Conservation (phyloP, 2,113 vertebrate genomes). For the Apaloderma vittatum region DNA sequence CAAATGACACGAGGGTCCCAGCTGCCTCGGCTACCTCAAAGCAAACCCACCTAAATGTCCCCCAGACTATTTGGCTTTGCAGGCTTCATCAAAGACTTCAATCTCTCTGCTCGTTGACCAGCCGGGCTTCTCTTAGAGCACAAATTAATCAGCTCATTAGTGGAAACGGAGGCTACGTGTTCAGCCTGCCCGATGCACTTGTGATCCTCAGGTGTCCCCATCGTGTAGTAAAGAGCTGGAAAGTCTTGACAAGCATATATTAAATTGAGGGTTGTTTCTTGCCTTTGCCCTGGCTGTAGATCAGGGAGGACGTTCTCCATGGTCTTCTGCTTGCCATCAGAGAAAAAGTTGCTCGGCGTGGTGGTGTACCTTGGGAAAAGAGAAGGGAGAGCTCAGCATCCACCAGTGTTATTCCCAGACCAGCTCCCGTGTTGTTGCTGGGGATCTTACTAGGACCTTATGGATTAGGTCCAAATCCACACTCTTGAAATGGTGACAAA, state of each 20-base stretch:
- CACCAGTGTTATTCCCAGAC: neutral
- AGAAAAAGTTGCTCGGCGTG: neutral
- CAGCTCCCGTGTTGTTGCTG: neutral
- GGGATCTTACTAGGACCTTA: too few relatives aligned
- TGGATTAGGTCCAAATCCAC: neutral
- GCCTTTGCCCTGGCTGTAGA: neutral
- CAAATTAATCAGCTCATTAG: conserved; percentile 21
- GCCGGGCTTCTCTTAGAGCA: neutral
- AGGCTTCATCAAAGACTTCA: neutral
- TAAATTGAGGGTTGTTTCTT: neutral
- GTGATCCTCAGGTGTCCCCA: neutral
- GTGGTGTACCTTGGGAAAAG: neutral
- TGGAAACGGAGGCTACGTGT: neutral
- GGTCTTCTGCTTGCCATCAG: neutral
- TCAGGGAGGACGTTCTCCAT: rapidly evolving
- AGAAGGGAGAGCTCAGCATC: neutral
- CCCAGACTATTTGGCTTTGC: neutral
- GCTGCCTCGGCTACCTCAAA: neutral
- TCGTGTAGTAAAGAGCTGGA: neutral
- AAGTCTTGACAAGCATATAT: neutral
- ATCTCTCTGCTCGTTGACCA: neutral
- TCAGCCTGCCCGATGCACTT: neutral
- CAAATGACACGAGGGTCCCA: neutral
- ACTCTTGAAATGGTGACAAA: neutral
- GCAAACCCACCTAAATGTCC: neutral